Conservation (phyloP, 2,797 vertebrate genomes). For the Gephyroberyx darwinii region DNA sequence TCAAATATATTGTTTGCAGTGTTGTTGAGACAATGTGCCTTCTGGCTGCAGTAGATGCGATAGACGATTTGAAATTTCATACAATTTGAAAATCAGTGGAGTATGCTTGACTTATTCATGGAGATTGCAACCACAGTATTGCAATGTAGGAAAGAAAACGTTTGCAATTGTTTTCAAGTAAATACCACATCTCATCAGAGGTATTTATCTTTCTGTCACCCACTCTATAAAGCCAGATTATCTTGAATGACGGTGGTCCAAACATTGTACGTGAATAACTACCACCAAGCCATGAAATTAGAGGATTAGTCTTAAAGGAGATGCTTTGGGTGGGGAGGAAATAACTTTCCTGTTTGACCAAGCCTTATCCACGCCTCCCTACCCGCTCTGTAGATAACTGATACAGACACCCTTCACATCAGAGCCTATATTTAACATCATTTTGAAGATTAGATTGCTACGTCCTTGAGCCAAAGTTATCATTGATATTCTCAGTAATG, state of each 20-base stretch:
- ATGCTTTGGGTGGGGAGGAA: conserved; percentile 5
- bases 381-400: conserved; percentile 8
- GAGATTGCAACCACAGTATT: conserved; percentile 24
- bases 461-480: conserved; percentile 6
- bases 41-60: conserved; percentile 17
- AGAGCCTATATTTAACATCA: conserved; percentile 37
- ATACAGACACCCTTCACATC: conserved; percentile 27
- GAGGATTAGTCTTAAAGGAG: neutral
- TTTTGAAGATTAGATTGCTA: conserved; percentile 38
- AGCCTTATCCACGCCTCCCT: conserved; percentile 3
- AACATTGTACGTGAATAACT: conserved; percentile 3
- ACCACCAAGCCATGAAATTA: neutral
- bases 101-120: conserved; percentile 30
- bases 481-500: conserved; percentile 39
- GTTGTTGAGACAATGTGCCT: conserved; percentile 31
- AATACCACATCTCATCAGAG: conserved; percentile 10
- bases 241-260: neutral
- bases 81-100: conserved; percentile 41
- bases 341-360: conserved; percentile 6
- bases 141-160: neutral
- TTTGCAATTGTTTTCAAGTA: conserved; percentile 5
- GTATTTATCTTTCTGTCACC: neutral
- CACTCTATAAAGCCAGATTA: neutral
- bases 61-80: conserved; percentile 36
- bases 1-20: conserved; percentile 52